Conservation (phyloP, 1,140 invertebrate species). For the Andricus grossulariae region DNA sequence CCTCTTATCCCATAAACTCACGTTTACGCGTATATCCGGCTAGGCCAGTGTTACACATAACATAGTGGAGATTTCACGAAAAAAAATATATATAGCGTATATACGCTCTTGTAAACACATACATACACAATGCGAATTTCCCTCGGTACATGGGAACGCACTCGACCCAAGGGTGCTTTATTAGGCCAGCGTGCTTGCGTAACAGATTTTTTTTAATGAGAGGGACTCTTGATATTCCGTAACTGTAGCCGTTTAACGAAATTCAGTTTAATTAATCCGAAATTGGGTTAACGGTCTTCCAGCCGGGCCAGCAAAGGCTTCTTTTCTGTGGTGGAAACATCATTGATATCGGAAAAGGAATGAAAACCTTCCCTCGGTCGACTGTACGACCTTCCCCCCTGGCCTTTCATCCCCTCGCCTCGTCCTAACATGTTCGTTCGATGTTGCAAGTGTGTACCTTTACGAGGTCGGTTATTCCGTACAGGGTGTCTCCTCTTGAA, state of each 20-base stretch:
- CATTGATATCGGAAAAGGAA: constrained; percentile 14
- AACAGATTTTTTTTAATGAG: not conserved
- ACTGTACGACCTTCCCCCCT: not conserved
- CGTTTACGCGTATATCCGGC: constrained; percentile 15
- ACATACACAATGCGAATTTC: not conserved
- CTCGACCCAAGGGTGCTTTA: not conserved
- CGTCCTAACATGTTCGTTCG: constrained; percentile 23
- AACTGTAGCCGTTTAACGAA: too few species aligned
- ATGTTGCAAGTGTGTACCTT: not conserved
- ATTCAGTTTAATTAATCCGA: constrained; percentile 48
- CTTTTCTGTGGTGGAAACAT: not conserved
- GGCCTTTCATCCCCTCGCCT: constrained; percentile 7
- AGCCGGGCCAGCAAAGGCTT: not conserved
- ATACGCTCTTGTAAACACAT: constrained; percentile 6
- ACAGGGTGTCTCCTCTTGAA: constrained; percentile 4
- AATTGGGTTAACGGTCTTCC: constrained; percentile 54
- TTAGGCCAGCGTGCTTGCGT: not conserved
- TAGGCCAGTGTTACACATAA: not conserved
- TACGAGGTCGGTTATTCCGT: constrained; percentile 2
- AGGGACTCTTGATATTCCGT: not conserved
- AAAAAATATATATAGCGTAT: not conserved
- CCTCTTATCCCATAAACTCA: constrained; percentile 1
- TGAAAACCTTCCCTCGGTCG: not conserved
- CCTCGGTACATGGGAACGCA: constrained; percentile 10
- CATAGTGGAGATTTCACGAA: constrained; percentile 3